These are phyloP conservation scores for Colius striatus DNA, from an alignment of 2,113 vertebrate species.

Conservation along the genomic window DNA sequence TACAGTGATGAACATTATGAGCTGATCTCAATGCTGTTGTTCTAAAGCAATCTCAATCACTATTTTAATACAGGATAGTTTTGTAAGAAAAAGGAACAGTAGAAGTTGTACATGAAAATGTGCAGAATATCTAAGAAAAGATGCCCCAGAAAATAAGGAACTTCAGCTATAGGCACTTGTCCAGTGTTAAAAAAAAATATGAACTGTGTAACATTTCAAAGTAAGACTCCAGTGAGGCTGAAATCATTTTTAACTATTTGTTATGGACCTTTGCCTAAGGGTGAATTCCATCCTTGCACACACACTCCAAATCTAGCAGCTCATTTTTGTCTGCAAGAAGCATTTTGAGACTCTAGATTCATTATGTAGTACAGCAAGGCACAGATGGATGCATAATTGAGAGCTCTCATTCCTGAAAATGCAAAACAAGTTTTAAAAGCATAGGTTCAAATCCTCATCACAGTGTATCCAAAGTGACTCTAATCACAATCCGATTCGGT, in stretches of 20 bases:
- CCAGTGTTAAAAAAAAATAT: neutral
- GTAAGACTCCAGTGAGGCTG: neutral
- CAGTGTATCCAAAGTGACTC: neutral
- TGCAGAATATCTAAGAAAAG: neutral
- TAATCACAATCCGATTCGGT: neutral
- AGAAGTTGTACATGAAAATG: neutral
- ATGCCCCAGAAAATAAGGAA: neutral
- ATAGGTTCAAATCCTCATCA: neutral
- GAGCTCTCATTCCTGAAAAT: neutral
- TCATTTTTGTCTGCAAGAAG: neutral
- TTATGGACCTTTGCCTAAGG: neutral
- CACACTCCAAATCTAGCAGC: neutral
- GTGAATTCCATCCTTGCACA: neutral
- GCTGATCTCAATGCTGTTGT: neutral
- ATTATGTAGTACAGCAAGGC: neutral
- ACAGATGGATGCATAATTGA: neutral
- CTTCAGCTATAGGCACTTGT: neutral
- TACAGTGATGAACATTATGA: neutral
- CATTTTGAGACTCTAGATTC: neutral
- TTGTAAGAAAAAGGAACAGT: neutral
- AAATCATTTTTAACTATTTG: neutral
- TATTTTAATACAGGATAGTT: neutral
- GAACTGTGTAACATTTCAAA: neutral
- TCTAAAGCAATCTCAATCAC: neutral
- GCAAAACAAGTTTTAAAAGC: neutral